Evolutionary conservation across 2,888 invertebrate species (phyloP).

Genomic region (Nephrotoma appendiculata): DNA sequence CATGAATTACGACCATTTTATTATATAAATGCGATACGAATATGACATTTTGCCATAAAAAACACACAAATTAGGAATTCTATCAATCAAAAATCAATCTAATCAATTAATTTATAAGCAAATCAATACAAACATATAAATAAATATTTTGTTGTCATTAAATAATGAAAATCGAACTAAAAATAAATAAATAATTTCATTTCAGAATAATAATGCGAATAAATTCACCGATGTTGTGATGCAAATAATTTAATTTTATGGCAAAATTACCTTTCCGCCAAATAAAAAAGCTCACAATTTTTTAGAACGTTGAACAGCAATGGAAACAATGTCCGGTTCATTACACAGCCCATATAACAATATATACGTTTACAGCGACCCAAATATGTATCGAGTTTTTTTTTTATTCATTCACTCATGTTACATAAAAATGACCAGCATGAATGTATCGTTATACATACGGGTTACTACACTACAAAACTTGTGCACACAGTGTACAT

Average conservation of each 20-base stretch:
- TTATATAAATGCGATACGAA: background rate
- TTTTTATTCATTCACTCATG: background rate
- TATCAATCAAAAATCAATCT: background rate
- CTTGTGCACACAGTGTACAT: background rate
- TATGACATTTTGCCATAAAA: background rate
- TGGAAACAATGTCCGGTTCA: background rate
- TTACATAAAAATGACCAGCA: background rate
- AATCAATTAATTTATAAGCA: background rate
- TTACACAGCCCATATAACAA: background rate
- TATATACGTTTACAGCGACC: background rate
- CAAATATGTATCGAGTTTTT: background rate
- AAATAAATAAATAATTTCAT: background rate
- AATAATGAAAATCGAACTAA: background rate
- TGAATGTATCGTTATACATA: background rate
- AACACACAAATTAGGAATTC: background rate
- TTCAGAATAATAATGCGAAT: background rate
- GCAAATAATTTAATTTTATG: background rate
- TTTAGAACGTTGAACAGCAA: background rate
- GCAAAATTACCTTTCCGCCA: background rate
- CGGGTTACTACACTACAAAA: background rate
- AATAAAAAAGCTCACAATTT: background rate
- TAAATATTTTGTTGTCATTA: background rate
- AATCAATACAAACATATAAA: background rate
- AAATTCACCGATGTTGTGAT: background rate
- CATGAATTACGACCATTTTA: background rate